Percentiles rank a stretch among this genome's conserved stretches.
Evolutionary conservation across 2,888 invertebrate species (phyloP).

Genomic region (Caenorhabditis japonica): DNA sequence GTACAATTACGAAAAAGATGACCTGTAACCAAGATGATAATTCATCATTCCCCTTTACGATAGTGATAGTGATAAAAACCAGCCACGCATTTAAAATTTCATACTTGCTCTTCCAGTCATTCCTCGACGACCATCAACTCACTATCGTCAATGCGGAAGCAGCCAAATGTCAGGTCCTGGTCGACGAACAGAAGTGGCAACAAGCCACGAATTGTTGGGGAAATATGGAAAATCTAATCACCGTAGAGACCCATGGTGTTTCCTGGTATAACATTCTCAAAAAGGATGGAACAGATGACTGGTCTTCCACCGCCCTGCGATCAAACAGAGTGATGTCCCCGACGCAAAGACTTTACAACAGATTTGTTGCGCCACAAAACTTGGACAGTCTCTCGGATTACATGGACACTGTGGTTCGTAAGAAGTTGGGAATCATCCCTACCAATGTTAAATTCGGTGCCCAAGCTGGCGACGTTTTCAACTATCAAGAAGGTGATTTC

Average conservation of each 20-base stretch:
- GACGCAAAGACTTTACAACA: slow-evolving; percentile 55
- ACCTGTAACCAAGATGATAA: neutral
- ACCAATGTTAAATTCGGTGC: slow-evolving; percentile 83
- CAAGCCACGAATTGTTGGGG: slow-evolving; percentile 83
- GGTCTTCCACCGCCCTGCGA: slow-evolving; percentile 49
- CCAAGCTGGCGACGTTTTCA: slow-evolving; percentile 82
- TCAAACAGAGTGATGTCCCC: slow-evolving; percentile 25
- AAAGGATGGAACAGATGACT: slow-evolving; percentile 64
- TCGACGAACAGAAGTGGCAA: slow-evolving; percentile 81
- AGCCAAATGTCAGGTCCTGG: slow-evolving; percentile 60
- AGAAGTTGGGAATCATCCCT: slow-evolving; percentile 83
- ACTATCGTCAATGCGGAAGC: slow-evolving; percentile 54
- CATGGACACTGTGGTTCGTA: slow-evolving; percentile 83
- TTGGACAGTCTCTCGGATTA: slow-evolving; percentile 78
- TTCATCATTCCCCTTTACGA: neutral
- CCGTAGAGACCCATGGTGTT: slow-evolving; percentile 81
- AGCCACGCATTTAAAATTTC: too few relatives aligned
- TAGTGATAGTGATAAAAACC: slow-evolving; percentile 4
- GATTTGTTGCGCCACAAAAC: slow-evolving; percentile 65
- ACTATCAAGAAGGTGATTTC: slow-evolving; percentile 82
- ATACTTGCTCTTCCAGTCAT: slow-evolving; percentile 68
- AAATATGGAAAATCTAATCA: slow-evolving; percentile 82
- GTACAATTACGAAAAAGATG: too few relatives aligned
- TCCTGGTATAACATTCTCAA: slow-evolving; percentile 88
- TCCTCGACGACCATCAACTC: slow-evolving; percentile 68